phyloP scores from a whole-genome alignment of 1,140 invertebrate species.

The Drosophila guanche region DNA sequence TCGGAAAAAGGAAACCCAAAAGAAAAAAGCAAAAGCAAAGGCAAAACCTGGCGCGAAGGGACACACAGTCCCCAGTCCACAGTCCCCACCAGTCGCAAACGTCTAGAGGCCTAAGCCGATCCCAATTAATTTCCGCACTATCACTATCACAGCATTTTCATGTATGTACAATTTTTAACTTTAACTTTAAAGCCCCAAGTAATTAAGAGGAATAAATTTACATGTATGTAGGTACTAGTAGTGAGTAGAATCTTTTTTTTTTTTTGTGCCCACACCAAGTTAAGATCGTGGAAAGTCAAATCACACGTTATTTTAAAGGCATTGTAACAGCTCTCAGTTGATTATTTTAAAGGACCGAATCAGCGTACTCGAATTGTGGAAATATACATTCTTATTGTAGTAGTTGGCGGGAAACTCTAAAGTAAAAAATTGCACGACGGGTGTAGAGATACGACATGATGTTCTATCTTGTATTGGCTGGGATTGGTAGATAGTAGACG shows the following conservation, averaged over 20 bases:
- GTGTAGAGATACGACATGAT: neutral
- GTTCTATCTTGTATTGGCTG: constrained; percentile 16
- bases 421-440: no score
- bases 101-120: neutral
- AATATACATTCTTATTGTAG: no score
- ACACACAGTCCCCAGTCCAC: constrained; percentile 1
- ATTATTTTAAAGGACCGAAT: no score
- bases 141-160: constrained; percentile 15
- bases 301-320: no score
- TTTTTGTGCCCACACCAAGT: constrained; percentile 35
- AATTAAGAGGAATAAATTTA: constrained; percentile 55
- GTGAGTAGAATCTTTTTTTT: constrained; percentile 51
- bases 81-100: neutral
- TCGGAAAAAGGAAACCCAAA: neutral
- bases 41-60: no score
- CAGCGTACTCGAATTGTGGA: no score
- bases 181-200: constrained; percentile 41
- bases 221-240: neutral
- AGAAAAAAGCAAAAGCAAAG: no score
- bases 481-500: constrained; percentile 38
- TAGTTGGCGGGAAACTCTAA: neutral
- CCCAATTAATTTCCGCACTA: neutral
- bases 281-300: neutral
- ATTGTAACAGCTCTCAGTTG: no score
- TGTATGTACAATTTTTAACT: constrained; percentile 64